These are phyloP conservation scores for Fistularia commersonii DNA, from an alignment of 2,797 vertebrate species.

Conservation along the genomic window DNA sequence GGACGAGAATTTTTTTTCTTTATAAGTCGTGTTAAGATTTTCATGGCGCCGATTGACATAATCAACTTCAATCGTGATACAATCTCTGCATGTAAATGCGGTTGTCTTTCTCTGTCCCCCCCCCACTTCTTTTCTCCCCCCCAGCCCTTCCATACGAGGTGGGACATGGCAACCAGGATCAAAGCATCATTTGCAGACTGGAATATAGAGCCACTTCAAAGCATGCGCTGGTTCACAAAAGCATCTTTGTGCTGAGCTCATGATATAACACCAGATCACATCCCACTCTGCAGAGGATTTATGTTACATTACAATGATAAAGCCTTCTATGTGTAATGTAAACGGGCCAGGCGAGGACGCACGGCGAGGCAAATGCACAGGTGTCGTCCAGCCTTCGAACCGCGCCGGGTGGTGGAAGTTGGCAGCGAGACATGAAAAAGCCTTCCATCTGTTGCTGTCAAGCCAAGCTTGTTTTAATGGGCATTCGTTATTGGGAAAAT, in stretches of 20 bases:
- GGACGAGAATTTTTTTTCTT: too few species aligned
- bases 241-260: constrained; percentile 43
- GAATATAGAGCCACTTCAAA: constrained; percentile 63
- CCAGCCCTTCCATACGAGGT: constrained; percentile 4
- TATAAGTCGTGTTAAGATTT: too few species aligned
- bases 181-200: constrained; percentile 72
- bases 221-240: constrained; percentile 48
- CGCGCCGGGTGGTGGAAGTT: constrained; percentile 11
- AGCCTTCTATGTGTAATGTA: constrained; percentile 9
- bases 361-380: constrained; percentile 18
- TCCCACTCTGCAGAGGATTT: constrained; percentile 9
- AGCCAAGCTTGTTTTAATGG: constrained; percentile 24
- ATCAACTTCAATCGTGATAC: constrained; percentile 17
- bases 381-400: constrained; percentile 42
- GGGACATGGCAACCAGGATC: constrained; percentile 44
- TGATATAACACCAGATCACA: constrained; percentile 20
- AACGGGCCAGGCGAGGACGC: constrained; percentile 6
- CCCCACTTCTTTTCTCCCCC: constrained; percentile 6
- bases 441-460: constrained; percentile 37
- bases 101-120: constrained; percentile 35
- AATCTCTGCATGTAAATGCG: constrained; percentile 44
- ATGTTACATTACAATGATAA: constrained; percentile 37
- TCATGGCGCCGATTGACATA: neutral
- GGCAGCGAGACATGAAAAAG: constrained; percentile 8
- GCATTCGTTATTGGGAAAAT: constrained; percentile 18